phyloP scores from a whole-genome alignment of 2,888 invertebrate genomes.

The Xestia c-nigrum region DNA sequence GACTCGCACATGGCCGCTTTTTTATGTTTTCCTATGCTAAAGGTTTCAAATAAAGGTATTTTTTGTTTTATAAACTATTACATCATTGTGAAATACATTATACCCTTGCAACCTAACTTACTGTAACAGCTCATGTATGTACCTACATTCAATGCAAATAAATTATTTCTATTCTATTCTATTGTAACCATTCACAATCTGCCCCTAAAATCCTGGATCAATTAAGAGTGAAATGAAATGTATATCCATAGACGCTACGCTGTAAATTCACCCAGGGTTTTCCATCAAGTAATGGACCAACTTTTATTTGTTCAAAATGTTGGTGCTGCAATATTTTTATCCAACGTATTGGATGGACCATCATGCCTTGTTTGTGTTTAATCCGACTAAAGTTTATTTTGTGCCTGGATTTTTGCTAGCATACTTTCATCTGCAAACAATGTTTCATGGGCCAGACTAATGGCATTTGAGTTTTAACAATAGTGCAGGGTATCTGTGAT shows the following conservation, averaged over 20 bases:
- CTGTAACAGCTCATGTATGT: too few relatives aligned
- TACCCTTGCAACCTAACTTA: neutral
- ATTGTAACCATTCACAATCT: neutral
- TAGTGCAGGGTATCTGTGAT: neutral
- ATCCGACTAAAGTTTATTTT: slow-evolving; percentile 52
- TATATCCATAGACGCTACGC: neutral
- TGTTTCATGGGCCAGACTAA: neutral
- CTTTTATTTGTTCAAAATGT: slow-evolving; percentile 21
- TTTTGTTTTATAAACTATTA: too few relatives aligned
- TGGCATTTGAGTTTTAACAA: slow-evolving; percentile 21
- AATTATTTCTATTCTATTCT: too few relatives aligned
- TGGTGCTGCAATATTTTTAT: slow-evolving; percentile 24
- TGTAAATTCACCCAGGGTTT: neutral
- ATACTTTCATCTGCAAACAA: slow-evolving; percentile 25
- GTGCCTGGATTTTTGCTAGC: slow-evolving; percentile 26
- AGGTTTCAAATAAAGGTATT: too few relatives aligned
- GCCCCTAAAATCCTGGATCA: neutral
- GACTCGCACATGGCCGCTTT: too few relatives aligned
- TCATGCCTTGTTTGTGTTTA: slow-evolving; percentile 52
- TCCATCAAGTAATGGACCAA: slow-evolving; percentile 42
- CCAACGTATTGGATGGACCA: slow-evolving; percentile 18
- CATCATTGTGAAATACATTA: neutral
- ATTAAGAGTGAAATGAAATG: neutral
- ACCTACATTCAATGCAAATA: too few relatives aligned
- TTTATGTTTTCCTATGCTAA: too few relatives aligned